Base-by-base conservation (phyloP, 2,797 vertebrate genomes). In the Thunnus albacares region DNA sequence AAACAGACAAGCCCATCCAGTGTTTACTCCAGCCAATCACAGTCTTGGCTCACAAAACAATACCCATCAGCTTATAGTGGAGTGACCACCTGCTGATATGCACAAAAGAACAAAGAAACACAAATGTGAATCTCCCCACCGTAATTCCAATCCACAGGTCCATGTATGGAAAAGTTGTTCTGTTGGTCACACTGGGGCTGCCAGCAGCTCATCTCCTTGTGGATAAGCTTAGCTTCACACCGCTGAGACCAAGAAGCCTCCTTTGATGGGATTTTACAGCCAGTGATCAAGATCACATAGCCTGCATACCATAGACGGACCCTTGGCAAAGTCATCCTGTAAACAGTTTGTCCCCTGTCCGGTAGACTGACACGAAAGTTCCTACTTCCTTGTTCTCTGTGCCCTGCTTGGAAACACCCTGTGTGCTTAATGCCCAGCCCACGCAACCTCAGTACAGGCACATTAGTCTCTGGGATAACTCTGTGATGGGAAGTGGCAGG, bases 251-350 rank as follows among this genome's bases (percentile, higher is more conserved):
- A 72, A 81, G 84, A 81, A 81, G 68, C 61, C 81, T 88, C 82
- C 89, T 94, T 94, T 95, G 93, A 94, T 93, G 90, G 93, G 93
- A 94, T 94, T 95, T 94, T 87, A 89, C 81, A 91, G 90, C 79
- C 89, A 87, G 78, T 92, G 92, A 89, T 91, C 87, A 90, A 83
- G 83, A 89, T 91, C 81, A 58, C 89, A 88, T 91, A 84, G 86
- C 85, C 91, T 85, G 78, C 92, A 94, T 94, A 92, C 93, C 90
- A 87, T 72, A 66, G 72, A 78, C 72, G 51, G 72, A 85, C 53
- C 80, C 83, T 82, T 87, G 90, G 80, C 71, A 89, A 87, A 88
- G 80, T 62, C 67, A 59, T 84, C 65, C 76, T 80, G 77, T 84
- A 85, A 93, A 90, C 83, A 82, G 69, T 83, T 85, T 87, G 84